phyloP scores from a whole-genome alignment of 2,888 invertebrate species.

The Synanthedon vespiformis region DNA sequence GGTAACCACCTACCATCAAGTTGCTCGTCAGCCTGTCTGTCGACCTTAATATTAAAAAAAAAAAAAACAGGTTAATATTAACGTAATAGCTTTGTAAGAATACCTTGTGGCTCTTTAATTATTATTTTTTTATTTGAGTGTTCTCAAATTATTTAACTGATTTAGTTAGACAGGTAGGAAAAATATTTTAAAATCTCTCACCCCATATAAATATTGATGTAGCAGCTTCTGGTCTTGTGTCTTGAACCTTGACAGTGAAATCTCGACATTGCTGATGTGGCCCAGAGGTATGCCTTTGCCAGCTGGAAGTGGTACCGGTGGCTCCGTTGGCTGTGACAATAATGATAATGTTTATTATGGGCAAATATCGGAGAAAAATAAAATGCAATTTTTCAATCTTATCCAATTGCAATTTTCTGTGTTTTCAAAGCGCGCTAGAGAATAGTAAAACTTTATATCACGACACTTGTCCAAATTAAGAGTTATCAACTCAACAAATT shows the following conservation, averaged over 20 bases:
- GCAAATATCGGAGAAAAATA: not conserved
- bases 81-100: constrained; percentile 2
- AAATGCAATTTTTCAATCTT: not conserved
- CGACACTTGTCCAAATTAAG: too few species aligned
- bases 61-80: too few species aligned
- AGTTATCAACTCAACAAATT: too few species aligned
- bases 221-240: constrained; percentile 77
- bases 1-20: too few species aligned
- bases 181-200: constrained; percentile 25
- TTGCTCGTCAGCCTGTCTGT: too few species aligned
- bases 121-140: too few species aligned
- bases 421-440: too few species aligned
- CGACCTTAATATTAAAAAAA: too few species aligned
- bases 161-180: too few species aligned
- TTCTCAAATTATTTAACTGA: too few species aligned
- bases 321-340: constrained; percentile 52
- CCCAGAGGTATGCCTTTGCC: constrained; percentile 76
- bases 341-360: not conserved
- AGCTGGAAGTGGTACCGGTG: constrained; percentile 65
- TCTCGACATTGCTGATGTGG: constrained; percentile 76
- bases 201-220: constrained; percentile 75
- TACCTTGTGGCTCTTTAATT: too few species aligned
- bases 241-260: constrained; percentile 73
- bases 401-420: not conserved
- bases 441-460: too few species aligned